Conservation (phyloP, 2,888 invertebrate species). For the Trichogramma evanescens region DNA sequence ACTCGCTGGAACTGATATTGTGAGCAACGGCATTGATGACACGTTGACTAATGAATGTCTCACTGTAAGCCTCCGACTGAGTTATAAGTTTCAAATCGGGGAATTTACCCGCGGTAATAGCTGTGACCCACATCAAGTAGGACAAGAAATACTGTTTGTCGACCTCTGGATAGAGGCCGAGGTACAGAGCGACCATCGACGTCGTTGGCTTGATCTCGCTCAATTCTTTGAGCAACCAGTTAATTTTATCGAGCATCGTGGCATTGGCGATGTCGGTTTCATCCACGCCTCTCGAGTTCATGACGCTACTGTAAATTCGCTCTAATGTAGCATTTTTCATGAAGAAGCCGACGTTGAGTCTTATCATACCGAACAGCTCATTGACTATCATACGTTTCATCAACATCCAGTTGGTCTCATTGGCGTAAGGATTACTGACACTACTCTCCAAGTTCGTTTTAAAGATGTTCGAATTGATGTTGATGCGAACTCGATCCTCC, state of each 20-base stretch:
- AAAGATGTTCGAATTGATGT: slow-evolving; percentile 3
- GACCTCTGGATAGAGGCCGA: slow-evolving; percentile 3
- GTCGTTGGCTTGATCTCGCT: slow-evolving; percentile 27
- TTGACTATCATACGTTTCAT: slow-evolving; percentile 35
- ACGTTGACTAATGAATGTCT: slow-evolving; percentile 1
- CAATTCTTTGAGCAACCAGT: slow-evolving; percentile 39
- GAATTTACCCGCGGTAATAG: slow-evolving; percentile 5
- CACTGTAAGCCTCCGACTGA: not conserved
- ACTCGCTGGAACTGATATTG: slow-evolving; percentile 8
- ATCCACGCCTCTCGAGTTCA: slow-evolving; percentile 27
- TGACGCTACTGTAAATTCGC: slow-evolving; percentile 29
- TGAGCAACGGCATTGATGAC: not conserved
- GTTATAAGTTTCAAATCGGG: not conserved
- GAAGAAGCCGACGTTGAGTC: slow-evolving; percentile 24
- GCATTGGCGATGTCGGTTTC: slow-evolving; percentile 15
- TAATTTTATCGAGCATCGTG: slow-evolving; percentile 24
- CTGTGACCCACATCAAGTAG: slow-evolving; percentile 10
- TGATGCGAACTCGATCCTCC: slow-evolving; percentile 24
- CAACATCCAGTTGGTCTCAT: slow-evolving; percentile 35
- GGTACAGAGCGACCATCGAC: slow-evolving; percentile 23
- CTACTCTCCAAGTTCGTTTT: not conserved
- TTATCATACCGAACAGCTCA: slow-evolving; percentile 30
- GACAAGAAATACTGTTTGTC: slow-evolving; percentile 18
- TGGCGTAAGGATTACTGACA: slow-evolving; percentile 13
- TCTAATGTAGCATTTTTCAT: slow-evolving; percentile 28